These are phyloP conservation scores for Hyperopisus bebe DNA, from an alignment of 2,113 vertebrate species.

Conservation along the genomic window DNA sequence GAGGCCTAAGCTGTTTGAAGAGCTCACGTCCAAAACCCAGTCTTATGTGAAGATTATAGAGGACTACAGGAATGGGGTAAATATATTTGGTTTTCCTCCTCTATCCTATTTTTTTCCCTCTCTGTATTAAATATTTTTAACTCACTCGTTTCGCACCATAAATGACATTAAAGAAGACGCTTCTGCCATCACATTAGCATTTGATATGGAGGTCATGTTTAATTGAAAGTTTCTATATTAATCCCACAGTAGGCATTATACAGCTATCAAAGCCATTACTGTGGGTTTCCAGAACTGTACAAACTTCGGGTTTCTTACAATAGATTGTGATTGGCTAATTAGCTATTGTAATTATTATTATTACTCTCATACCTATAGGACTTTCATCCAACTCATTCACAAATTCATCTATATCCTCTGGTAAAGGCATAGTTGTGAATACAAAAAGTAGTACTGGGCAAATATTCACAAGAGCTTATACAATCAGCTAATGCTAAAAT, in stretches of 20 bases:
- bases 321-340: not conserved
- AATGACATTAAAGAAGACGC: not conserved
- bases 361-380: not conserved
- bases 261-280: not conserved
- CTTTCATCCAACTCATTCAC: not conserved
- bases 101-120: not conserved
- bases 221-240: not conserved
- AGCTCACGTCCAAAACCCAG: conserved; percentile 58
- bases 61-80: conserved; percentile 62
- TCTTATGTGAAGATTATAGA: conserved; percentile 61
- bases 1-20: conserved; percentile 59
- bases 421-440: not conserved
- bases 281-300: not conserved
- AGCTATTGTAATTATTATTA: not conserved
- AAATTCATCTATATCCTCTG: not conserved
- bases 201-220: not conserved
- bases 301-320: not conserved
- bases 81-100: not conserved
- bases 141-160: not conserved
- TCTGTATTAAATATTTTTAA: not conserved
- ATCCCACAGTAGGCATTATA: not conserved
- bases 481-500: not conserved
- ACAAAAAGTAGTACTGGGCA: not conserved
- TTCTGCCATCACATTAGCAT: not conserved
- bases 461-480: not conserved